These are phyloP conservation scores for Myotis vivesi DNA, from an alignment of 2,797 vertebrate genomes.

Conservation along the genomic window DNA sequence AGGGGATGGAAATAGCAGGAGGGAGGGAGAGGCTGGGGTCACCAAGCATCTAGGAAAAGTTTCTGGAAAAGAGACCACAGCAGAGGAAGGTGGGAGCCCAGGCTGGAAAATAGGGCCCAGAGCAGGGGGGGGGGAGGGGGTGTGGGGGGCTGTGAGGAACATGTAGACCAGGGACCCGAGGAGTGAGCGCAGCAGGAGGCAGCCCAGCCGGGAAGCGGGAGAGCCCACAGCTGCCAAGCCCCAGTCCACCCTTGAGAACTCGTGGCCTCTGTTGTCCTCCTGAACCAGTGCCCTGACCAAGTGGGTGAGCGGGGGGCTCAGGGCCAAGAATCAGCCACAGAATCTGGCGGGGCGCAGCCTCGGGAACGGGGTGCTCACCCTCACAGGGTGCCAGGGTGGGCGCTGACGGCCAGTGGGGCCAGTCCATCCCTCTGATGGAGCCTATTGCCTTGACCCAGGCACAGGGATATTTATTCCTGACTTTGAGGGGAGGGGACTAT, in stretches of 20 bases:
- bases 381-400: neutral
- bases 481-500: accelerated
- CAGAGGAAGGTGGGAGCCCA: neutral
- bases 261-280: neutral
- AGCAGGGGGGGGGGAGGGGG: neutral
- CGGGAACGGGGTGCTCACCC: accelerated
- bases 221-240: neutral
- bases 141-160: accelerated
- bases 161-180: accelerated
- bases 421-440: accelerated
- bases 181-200: neutral
- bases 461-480: accelerated
- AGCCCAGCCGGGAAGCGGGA: accelerated
- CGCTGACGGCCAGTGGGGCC: neutral
- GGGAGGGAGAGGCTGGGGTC: neutral
- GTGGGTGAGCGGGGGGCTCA: neutral
- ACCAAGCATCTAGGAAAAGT: no score
- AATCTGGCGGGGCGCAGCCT: neutral
- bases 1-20: neutral
- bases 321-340: neutral
- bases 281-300: no score
- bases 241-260: neutral
- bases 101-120: neutral
- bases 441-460: no score
- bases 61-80: neutral